Evolutionary conservation across 30 jellyfish, hydroid and myxozoan species (phyloP).

Genomic region (Catostylus mosaicus): DNA sequence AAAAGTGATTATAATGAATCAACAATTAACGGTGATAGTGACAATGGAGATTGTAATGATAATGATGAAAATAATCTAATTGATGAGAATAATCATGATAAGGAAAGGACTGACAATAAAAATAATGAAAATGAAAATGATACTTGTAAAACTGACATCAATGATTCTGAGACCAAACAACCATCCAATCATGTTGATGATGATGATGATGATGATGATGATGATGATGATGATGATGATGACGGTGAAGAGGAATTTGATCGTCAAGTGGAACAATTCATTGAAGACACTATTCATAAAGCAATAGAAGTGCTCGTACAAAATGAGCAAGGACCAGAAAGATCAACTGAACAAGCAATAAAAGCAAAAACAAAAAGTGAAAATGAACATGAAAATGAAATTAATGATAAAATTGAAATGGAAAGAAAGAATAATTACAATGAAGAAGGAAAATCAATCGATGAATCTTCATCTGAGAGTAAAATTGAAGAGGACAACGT

Average conservation of each 20-base stretch:
- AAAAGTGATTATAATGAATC: background rate
- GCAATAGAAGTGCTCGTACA: background rate
- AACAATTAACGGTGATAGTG: background rate
- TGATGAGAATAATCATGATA: background rate
- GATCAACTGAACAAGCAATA: background rate
- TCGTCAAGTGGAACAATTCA: background rate
- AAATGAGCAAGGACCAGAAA: background rate
- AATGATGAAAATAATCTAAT: background rate
- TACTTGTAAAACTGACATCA: too few relatives aligned
- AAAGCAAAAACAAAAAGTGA: background rate
- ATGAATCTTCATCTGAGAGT: background rate
- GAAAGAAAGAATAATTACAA: background rate
- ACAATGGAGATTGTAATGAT: background rate
- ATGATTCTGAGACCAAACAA: too few relatives aligned
- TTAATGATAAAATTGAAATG: background rate
- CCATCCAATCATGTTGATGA: background rate
- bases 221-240: background rate
- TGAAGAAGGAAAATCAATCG: background rate
- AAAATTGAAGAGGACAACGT: background rate
- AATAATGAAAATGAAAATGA: background rate
- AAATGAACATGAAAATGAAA: background rate
- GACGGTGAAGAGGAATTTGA: background rate
- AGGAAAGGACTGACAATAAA: background rate
- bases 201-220: slow-evolving; percentile 4
- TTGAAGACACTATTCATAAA: background rate